A percentile compares a stretch with the other conserved stretches of the same genome.
Evolutionary conservation across 2,113 vertebrate genomes (phyloP).

Genomic region (Coregonus clupeaformis): DNA sequence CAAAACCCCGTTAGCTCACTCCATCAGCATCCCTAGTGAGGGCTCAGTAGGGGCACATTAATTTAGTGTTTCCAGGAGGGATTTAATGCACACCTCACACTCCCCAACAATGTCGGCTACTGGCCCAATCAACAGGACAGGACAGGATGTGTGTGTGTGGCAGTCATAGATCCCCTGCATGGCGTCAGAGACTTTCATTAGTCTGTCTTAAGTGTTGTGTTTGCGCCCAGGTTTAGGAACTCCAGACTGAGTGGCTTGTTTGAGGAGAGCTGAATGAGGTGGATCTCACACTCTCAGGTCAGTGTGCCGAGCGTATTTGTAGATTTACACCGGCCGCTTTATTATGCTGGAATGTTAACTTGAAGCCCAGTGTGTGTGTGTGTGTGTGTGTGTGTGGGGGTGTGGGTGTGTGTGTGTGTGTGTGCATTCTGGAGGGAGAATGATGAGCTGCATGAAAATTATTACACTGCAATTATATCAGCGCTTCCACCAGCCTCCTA

Average conservation of each 20-base stretch:
- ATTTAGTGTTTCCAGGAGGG: background rate
- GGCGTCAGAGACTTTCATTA: background rate
- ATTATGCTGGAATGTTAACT: conserved; percentile 36
- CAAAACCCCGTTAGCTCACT: background rate
- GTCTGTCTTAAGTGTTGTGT: background rate
- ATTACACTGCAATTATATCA: conserved; percentile 35
- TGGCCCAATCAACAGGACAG: background rate
- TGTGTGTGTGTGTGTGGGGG: background rate
- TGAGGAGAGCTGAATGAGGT: conserved; percentile 24
- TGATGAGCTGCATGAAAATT: conserved; percentile 45
- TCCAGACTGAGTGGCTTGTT: conserved; percentile 7
- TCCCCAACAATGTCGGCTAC: conserved; percentile 2
- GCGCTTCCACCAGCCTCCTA: conserved; percentile 33
- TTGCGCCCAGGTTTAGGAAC: background rate
- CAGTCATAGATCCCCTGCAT: background rate
- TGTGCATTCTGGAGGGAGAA: conserved; percentile 20
- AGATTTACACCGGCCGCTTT: conserved; percentile 37
- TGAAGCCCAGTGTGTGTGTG: conserved; percentile 5
- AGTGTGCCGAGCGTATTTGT: background rate
- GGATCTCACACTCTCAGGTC: conserved; percentile 26
- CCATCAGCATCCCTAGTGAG: background rate
- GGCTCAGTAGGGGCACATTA: background rate
- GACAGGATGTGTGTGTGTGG: background rate
- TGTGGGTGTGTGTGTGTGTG: too few relatives aligned
- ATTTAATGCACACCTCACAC: conserved; percentile 6